Evolutionary conservation across 2,797 vertebrate species (phyloP), one percentile per base, ranked within the genome.

Genomic region (Sibirionetta formosa): DNA sequence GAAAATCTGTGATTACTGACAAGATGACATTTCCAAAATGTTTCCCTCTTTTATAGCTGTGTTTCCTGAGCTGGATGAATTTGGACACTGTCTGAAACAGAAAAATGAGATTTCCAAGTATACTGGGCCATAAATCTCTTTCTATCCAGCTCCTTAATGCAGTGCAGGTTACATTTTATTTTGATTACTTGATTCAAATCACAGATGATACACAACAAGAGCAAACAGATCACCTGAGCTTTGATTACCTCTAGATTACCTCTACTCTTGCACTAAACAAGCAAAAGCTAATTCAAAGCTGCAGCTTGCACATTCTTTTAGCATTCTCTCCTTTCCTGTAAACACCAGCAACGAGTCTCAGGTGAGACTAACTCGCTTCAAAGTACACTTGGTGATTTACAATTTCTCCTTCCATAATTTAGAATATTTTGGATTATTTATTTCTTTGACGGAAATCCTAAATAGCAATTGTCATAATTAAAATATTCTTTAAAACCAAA

Each of bases 321-420:
- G 35, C 46, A 20, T 87, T 91, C 76, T 64, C 1, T 35, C 35
- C 92, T 95, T 87, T 94, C 61, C 60, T 88, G 71, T 56, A 92
- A 60, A 51, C 53, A 23, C 33, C 48, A 73, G 44, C 57, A 95
- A 85, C 53, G 48, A 66, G 27, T 84, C 69, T 90, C 85, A 82
- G 44, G 50, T 94, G 76, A 96, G 27, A 75, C 40, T 81, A 95
- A 94, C 48, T 86, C 51, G 54, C 65, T 64, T 80, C 78, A 88
- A 96, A 95, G 77, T 77, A 84, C 51, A 66, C 78, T 76, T 80
- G 86, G 81, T 95, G 94, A 90, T 91, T 97, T 97, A 90, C 87
- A 97, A 97, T n/a, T 88, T 94, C 86, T 89, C 44, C 16, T 82
- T 82, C 48, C 6, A 13, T 57, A 36, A 83, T 85, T 82, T 91